Evolutionary conservation across 2,888 invertebrate species (phyloP), one percentile per base, ranked within the genome.

Genomic region (Pristionchus maxplancki): DNA sequence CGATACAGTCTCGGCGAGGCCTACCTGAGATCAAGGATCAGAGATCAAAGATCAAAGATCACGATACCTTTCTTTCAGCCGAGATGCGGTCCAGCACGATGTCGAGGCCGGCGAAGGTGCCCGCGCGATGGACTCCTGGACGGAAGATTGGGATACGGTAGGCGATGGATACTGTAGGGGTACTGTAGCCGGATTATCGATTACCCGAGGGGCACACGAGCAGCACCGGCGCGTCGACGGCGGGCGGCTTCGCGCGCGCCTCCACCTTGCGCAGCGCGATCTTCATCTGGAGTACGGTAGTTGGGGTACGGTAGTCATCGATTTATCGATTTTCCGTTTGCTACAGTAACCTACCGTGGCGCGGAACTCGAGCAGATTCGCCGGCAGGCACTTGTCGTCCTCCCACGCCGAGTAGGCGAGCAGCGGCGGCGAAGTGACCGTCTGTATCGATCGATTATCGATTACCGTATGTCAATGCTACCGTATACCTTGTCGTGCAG

Each of bases 321-420:
- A n/a, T n/a, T n/a, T n/a, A n/a, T n/a, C n/a, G n/a, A n/a, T n/a
- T n/a, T n/a, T n/a, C n/a, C n/a, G n/a, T n/a, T n/a, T n/a, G n/a
- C n/a, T n/a, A 17, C 11, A 2, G 9, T 28, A 20, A 9, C 88
- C 4, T 88, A 88, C 89, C 31, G 83, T 88, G 50, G 90, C 90
- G 20, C 90, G 89, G 31, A 90, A 90, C 64, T 90, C 90, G 64
- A 90, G 89, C 44, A 90, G 78, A 71, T 90, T 90, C 64, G 88
- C 88, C 2, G 90, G 90, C 78, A 90, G 84, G 48, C 71, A 44
- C 58, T 89, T 82, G 82, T 90, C 90, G 17, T 89, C 89, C 24
- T 53, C 28, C 90, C 90, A 90, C 53, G 88, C 88, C n/a, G 83
- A 58, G 74, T 88, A 88, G 20, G 90, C 85, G 44, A 89, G 31